phyloP scores from a whole-genome alignment of 2,888 invertebrate genomes.

The Parnassius orleans region DNA sequence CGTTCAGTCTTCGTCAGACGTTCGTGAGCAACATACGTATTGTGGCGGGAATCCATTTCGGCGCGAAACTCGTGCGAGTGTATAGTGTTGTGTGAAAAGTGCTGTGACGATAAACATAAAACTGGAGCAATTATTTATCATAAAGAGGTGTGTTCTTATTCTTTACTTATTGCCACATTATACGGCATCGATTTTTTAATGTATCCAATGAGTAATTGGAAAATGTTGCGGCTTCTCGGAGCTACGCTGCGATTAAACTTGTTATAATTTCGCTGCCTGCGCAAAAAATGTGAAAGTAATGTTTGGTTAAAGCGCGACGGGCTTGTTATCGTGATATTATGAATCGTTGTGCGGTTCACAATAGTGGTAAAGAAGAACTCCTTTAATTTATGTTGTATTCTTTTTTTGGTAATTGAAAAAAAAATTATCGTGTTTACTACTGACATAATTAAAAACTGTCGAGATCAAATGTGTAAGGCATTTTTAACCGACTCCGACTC shows the following conservation, averaged over 20 bases:
- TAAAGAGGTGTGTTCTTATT: conserved; percentile 20
- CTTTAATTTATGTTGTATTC: too few species aligned
- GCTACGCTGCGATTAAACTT: conserved; percentile 16
- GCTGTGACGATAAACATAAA: conserved; percentile 23
- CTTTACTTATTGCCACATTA: not conserved
- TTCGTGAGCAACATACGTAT: conserved; percentile 11
- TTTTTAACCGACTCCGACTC: too few species aligned
- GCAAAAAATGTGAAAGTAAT: conserved; percentile 27
- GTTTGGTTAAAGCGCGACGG: conserved; percentile 15
- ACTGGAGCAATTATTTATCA: conserved; percentile 24
- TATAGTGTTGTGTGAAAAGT: conserved; percentile 22
- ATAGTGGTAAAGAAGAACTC: not conserved
- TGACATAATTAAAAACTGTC: too few species aligned
- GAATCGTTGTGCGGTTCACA: conserved; percentile 5
- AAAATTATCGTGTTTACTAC: too few species aligned
- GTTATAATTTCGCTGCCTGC: conserved; percentile 21
- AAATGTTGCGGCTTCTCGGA: conserved; percentile 14
- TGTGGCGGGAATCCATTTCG: conserved; percentile 10
- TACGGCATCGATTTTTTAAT: conserved; percentile 1
- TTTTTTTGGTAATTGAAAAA: too few species aligned
- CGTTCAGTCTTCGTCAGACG: conserved; percentile 22
- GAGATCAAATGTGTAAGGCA: too few species aligned
- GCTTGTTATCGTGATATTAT: conserved; percentile 9
- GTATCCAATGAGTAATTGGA: conserved; percentile 3
- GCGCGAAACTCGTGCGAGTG: conserved; percentile 28